These are phyloP conservation scores for Seira musarum DNA, from an alignment of 2,888 invertebrate species.

Conservation along the genomic window DNA sequence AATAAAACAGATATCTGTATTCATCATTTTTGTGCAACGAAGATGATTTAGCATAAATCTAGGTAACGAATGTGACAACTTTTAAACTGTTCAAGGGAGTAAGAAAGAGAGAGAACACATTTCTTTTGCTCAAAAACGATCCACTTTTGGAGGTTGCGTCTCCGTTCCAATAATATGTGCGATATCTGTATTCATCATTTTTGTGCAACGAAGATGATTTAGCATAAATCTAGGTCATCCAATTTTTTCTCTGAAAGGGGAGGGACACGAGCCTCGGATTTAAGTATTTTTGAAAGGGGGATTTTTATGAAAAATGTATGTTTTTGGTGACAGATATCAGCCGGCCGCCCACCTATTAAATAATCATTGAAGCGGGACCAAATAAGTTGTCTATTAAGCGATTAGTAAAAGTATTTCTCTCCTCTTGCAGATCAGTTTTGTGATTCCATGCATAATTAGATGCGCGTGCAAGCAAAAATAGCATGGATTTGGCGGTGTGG, in stretches of 20 bases:
- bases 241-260: neutral
- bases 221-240: constrained; percentile 24
- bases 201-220: neutral
- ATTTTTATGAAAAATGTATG: constrained; percentile 27
- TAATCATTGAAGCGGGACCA: constrained; percentile 28
- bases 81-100: no score
- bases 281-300: constrained; percentile 4
- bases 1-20: neutral
- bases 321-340: constrained; percentile 44
- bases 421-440: constrained; percentile 28
- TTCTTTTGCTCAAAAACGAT: no score
- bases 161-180: neutral
- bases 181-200: neutral
- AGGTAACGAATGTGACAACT: no score
- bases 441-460: constrained; percentile 37
- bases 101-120: no score
- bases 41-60: constrained; percentile 6
- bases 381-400: constrained; percentile 39
- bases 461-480: constrained; percentile 48
- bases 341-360: constrained; percentile 50
- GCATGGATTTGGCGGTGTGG: neutral
- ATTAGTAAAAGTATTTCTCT: constrained; percentile 9
- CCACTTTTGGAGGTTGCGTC: no score
- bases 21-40: neutral
- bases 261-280: constrained; percentile 17